Conservation (phyloP, 2,797 vertebrate genomes). For the Phylloscopus collybita region DNA sequence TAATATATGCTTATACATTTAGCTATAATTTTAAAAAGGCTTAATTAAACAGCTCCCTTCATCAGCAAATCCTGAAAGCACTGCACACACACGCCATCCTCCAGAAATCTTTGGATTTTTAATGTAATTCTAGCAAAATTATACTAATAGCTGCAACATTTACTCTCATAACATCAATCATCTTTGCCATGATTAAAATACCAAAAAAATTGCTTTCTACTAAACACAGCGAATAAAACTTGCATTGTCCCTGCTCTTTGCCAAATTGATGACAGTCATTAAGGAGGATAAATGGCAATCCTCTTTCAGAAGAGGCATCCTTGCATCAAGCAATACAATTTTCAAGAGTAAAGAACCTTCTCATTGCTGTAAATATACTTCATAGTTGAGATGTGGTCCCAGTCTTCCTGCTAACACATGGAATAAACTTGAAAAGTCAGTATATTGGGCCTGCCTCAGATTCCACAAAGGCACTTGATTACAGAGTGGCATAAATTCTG, state of each 20-base stretch:
- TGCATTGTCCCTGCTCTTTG: not conserved
- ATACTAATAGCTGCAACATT: not conserved
- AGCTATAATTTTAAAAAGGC: not conserved
- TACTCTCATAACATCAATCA: not conserved
- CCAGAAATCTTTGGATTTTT: not conserved
- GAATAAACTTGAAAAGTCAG: conserved; percentile 7
- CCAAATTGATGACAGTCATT: not conserved
- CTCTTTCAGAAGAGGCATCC: not conserved
- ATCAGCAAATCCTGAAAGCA: not conserved
- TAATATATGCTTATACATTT: not conserved
- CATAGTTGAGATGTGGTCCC: not conserved
- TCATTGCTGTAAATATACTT: not conserved
- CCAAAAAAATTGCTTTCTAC: not conserved
- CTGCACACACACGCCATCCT: not conserved
- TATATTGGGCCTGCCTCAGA: not conserved
- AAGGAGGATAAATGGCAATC: not conserved
- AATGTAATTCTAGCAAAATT: conserved; percentile 8
- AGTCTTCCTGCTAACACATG: not conserved
- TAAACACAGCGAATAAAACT: not conserved
- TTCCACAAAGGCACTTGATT: conserved; percentile 42
- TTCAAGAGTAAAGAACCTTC: conserved; percentile 21
- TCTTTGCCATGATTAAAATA: not conserved
- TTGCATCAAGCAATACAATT: not conserved
- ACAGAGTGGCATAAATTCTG: not conserved
- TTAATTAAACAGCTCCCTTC: not conserved